Evolutionary conservation across 2,797 vertebrate genomes (phyloP).

Genomic region (Rhinella marina): DNA sequence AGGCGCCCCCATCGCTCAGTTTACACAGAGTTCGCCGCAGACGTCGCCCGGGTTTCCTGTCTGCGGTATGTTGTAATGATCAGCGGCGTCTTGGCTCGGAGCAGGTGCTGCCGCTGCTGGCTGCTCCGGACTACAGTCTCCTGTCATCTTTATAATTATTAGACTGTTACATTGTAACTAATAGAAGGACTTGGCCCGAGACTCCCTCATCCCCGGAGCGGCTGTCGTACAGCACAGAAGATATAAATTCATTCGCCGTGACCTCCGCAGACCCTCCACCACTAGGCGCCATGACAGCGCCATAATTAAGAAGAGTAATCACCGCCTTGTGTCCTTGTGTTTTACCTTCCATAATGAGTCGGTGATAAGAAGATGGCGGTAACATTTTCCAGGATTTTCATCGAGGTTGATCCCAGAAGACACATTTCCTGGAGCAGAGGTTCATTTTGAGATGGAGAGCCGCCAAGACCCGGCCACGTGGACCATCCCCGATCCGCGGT

Average conservation of each 20-base stretch:
- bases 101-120: not conserved
- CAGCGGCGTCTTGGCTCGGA: not conserved
- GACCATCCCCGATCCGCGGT: not conserved
- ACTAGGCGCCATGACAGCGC: not conserved
- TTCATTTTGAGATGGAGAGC: not conserved
- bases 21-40: no score
- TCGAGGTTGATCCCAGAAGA: slow-evolving; percentile 1
- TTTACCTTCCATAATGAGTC: not conserved
- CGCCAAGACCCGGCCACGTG: not conserved
- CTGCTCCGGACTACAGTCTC: not conserved
- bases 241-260: not conserved
- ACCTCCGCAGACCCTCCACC: not conserved
- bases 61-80: not conserved
- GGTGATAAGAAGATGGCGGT: not conserved
- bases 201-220: no score
- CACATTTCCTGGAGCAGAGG: not conserved
- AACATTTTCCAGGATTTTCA: not conserved
- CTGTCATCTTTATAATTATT: not conserved
- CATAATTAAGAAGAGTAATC: slow-evolving; percentile 24
- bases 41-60: not conserved
- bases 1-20: no score
- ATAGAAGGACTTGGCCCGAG: not conserved
- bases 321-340: no score
- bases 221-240: not conserved
- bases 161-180: not conserved